Conservation (phyloP, 2,888 invertebrate species). For the Phortica okadai region DNA sequence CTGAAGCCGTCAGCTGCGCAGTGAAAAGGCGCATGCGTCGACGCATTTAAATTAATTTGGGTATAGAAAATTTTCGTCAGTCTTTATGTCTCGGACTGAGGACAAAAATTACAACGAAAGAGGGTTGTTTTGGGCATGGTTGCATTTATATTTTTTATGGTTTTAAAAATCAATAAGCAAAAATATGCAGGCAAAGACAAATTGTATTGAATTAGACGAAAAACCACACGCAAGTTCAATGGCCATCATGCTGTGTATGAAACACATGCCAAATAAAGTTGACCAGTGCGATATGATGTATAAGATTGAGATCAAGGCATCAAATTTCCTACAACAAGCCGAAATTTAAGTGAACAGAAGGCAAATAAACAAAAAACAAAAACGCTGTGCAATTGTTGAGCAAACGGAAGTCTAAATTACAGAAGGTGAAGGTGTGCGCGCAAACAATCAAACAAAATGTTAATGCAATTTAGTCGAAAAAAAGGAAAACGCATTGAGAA, state of each 20-base stretch:
- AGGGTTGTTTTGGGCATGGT: background rate
- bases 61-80: no score
- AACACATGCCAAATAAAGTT: no score
- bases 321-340: constrained; percentile 6
- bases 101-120: background rate
- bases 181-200: background rate
- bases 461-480: constrained; percentile 12
- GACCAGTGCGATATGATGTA: no score
- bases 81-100: no score
- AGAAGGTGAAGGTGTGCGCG: constrained; percentile 11
- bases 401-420: constrained; percentile 21
- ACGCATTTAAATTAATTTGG: no score
- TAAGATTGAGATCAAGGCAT: background rate
- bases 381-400: background rate
- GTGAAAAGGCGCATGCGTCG: background rate
- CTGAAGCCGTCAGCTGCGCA: background rate
- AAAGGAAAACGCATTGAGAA: constrained; percentile 7
- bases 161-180: constrained; percentile 13
- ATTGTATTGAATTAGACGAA: background rate
- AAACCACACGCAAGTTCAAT: background rate
- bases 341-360: constrained; percentile 1
- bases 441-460: constrained; percentile 25
- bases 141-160: background rate
- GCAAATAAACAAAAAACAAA: background rate
- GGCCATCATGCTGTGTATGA: no score